Percentiles rank a stretch among this genome's conserved stretches.
Evolutionary conservation across 2,888 invertebrate species (phyloP).

Genomic region (Ophonus ardosiacus): DNA sequence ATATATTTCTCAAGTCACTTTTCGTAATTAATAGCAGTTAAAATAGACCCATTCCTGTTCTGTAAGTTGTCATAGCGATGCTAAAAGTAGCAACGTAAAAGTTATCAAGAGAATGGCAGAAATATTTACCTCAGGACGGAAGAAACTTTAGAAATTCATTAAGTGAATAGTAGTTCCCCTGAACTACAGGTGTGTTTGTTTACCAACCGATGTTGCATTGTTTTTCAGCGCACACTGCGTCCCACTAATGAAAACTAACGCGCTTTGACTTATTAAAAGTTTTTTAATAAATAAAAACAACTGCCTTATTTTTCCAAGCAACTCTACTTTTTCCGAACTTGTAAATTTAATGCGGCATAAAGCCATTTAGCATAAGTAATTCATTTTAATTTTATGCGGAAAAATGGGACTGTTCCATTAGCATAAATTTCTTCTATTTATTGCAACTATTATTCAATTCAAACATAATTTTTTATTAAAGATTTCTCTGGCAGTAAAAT

Average conservation of each 20-base stretch:
- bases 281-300: slow-evolving; percentile 60
- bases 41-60: background rate
- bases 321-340: slow-evolving; percentile 4
- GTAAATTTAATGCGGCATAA: slow-evolving; percentile 5
- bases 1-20: background rate
- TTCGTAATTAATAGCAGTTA: background rate
- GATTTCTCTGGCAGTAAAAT: background rate
- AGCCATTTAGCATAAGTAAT: slow-evolving; percentile 36
- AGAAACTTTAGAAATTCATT: slow-evolving; percentile 60
- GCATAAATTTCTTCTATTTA: slow-evolving; percentile 37
- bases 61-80: background rate
- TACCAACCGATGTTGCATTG: slow-evolving; percentile 31
- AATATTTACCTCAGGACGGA: background rate
- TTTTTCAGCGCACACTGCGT: background rate
- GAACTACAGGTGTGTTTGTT: slow-evolving; percentile 13
- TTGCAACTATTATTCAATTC: slow-evolving; percentile 29
- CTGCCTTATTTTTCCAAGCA: slow-evolving; percentile 32
- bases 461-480: background rate
- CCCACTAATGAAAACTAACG: slow-evolving; percentile 43
- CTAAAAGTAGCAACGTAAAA: slow-evolving; percentile 3
- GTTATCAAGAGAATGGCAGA: slow-evolving; percentile 19
- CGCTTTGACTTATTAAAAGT: slow-evolving; percentile 55
- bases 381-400: slow-evolving; percentile 42
- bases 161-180: slow-evolving; percentile 49
- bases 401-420: slow-evolving; percentile 20